Evolutionary conservation across 1,140 invertebrate species (phyloP).

Genomic region (Temnothorax nylanderi): DNA sequence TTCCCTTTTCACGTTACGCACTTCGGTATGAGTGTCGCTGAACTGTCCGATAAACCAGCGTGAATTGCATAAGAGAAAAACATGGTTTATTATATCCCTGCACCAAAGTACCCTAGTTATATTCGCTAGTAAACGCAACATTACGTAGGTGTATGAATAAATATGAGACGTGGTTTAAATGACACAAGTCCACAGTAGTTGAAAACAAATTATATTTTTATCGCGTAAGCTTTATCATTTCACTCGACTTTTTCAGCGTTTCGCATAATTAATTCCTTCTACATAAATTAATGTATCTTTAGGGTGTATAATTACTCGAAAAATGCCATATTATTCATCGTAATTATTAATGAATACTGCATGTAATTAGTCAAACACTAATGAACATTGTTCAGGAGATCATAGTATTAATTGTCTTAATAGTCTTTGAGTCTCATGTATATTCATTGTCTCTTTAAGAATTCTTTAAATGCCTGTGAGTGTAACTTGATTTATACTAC

Average conservation of each 20-base stretch:
- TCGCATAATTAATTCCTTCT: background rate
- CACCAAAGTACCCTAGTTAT: background rate
- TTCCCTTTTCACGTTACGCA: slow-evolving; percentile 55
- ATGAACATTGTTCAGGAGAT: background rate
- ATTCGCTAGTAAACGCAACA: background rate
- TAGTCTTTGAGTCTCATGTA: background rate
- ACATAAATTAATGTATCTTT: background rate
- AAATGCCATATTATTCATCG: background rate
- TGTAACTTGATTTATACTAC: slow-evolving; percentile 5
- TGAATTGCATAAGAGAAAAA: background rate
- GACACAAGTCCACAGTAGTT: background rate
- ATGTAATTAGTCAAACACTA: background rate
- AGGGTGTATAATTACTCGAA: background rate
- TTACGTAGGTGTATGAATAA: background rate
- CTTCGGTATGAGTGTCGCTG: slow-evolving; percentile 33
- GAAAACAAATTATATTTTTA: background rate
- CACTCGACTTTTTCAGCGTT: background rate
- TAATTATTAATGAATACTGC: background rate
- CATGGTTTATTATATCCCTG: background rate
- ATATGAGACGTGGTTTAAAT: background rate
- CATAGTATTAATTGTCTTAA: background rate
- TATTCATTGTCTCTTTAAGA: slow-evolving; percentile 1
- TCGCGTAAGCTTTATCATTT: background rate
- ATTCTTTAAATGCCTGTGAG: background rate
- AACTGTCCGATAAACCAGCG: slow-evolving; percentile 55